These are phyloP conservation scores for Caenorhabditis parvicauda DNA, from an alignment of 2,888 invertebrate species.

Conservation along the genomic window DNA sequence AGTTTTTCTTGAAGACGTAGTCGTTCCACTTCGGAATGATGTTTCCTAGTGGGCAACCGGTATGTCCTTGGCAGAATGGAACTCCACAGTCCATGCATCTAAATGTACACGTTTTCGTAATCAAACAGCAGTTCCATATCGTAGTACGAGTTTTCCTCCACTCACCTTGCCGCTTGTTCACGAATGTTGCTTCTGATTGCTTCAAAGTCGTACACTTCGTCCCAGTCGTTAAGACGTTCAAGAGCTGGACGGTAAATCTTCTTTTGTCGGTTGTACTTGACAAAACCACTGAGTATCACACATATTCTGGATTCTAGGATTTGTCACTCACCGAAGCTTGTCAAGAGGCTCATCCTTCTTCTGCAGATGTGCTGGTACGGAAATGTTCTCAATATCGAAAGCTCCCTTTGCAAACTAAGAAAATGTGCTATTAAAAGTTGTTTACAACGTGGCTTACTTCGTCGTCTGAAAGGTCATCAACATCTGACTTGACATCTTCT, in stretches of 20 bases:
- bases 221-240: constrained; percentile 87
- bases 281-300: constrained; percentile 76
- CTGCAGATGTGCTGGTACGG: constrained; percentile 33
- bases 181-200: constrained; percentile 81
- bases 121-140: too few species aligned
- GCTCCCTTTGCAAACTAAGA: constrained; percentile 8
- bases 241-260: constrained; percentile 81
- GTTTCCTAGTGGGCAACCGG: constrained; percentile 95
- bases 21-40: constrained; percentile 99
- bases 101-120: constrained; percentile 5
- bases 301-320: neutral
- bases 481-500: constrained; percentile 27
- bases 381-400: constrained; percentile 58
- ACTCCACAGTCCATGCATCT: constrained; percentile 98
- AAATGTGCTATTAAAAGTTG: neutral
- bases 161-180: constrained; percentile 81
- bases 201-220: constrained; percentile 78
- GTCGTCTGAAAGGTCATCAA: constrained; percentile 70
- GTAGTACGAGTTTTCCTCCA: too few species aligned
- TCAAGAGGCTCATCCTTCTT: constrained; percentile 56
- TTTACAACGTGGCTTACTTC: too few species aligned
- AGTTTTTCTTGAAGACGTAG: constrained; percentile 75
- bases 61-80: constrained; percentile 90
- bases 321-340: constrained; percentile 46
- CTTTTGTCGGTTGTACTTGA: constrained; percentile 89